A percentile compares a stretch with the other conserved stretches of the same genome.
Evolutionary conservation across 2,888 invertebrate genomes (phyloP).

Genomic region (Dynastes tityus): DNA sequence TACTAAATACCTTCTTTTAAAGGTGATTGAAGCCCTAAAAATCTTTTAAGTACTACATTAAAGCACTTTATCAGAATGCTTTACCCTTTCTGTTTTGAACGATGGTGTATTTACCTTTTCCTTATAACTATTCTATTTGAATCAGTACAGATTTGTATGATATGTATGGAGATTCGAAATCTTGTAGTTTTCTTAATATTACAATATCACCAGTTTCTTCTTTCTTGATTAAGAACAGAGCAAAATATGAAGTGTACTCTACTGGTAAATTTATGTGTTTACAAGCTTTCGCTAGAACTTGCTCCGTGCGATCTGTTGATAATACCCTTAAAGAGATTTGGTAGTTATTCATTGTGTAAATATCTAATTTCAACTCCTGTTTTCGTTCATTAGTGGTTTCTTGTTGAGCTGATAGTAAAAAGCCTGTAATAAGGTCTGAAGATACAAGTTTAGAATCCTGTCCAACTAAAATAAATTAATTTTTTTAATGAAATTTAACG

Average conservation of each 20-base stretch:
- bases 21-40: no score
- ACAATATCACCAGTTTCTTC: slow-evolving; percentile 80
- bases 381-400: slow-evolving; percentile 83
- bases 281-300: slow-evolving; percentile 87
- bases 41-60: no score
- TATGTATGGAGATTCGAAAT: slow-evolving; percentile 97
- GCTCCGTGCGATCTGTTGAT: slow-evolving; percentile 88
- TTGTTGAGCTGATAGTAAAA: slow-evolving; percentile 93
- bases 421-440: slow-evolving; percentile 87
- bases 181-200: slow-evolving; percentile 91
- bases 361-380: slow-evolving; percentile 83
- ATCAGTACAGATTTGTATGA: slow-evolving; percentile 86
- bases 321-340: slow-evolving; percentile 86
- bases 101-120: slow-evolving; percentile 78
- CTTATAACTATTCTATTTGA: slow-evolving; percentile 86
- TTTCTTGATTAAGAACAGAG: slow-evolving; percentile 89
- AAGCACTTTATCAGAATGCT: no score
- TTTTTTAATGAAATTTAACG: slow-evolving; percentile 38
- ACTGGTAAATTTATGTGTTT: slow-evolving; percentile 86
- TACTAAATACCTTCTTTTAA: no score
- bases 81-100: neutral
- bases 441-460: slow-evolving; percentile 88
- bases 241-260: slow-evolving; percentile 89
- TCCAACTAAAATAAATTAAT: slow-evolving; percentile 78
- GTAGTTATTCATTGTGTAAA: slow-evolving; percentile 90